Evolutionary conservation across 2,888 invertebrate species (phyloP), one percentile per base, ranked within the genome.

Genomic region (Campoplex nolae): DNA sequence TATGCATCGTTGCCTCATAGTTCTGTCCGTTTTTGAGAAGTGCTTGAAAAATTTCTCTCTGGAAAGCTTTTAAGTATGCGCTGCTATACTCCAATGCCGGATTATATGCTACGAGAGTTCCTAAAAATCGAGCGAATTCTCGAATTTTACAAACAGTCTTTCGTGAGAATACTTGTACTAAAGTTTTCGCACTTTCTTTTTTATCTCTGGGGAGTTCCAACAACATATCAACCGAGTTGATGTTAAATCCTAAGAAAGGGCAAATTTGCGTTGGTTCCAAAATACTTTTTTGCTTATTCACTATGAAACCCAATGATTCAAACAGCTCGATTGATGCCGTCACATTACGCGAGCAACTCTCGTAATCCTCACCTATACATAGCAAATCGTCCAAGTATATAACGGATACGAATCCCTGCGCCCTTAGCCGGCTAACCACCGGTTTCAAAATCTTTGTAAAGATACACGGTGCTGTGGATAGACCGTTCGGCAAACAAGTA

Each of bases 381-480:
- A 84, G 70, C 18, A 81, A 56, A 48, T 87, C 79, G 62, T 84
- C 84, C n/a, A 75, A 28, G 54, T 82, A 86, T n/a, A 74, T 67
- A 8, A 73, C 56, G 2, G 85, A 83, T 32, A 71, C 45, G 54
- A 65, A 81, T 48, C 79, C 83, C 23, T n/a, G n/a, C n/a, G n/a
- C n/a, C n/a, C n/a, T n/a, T n/a, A n/a, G n/a, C n/a, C n/a, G n/a
- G n/a, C n/a, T n/a, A n/a, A n/a, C n/a, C n/a, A n/a, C n/a, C n/a
- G n/a, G n/a, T n/a, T 56, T 77, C 18, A 18, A 76, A 18, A 91
- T 62, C 82, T 92, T 92, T 9, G 92, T 91, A 80, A 91, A 91
- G 16, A 91, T 70, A 73, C 70, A 91, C 16, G 92, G 90, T 2
- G 89, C 89, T 23, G 88, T 88, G 32, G 89, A 88, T 16, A 92